A percentile compares a stretch with the other conserved stretches of the same genome.
Conservation (phyloP, 2,888 invertebrate genomes). For the Parthenolecanium corni region DNA sequence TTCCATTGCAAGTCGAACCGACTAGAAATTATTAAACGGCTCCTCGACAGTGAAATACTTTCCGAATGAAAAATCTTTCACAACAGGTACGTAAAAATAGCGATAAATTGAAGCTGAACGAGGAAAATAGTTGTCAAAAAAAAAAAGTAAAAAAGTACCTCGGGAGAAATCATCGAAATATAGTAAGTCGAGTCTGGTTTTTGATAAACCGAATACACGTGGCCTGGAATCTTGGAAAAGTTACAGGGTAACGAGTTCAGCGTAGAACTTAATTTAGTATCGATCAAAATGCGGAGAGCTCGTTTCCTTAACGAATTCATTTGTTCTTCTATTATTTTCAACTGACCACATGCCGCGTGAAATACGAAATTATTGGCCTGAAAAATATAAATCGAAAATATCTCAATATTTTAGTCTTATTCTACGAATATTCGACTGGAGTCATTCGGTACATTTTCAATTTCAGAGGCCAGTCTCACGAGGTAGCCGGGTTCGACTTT, state of each 20-base stretch:
- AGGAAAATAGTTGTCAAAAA: too few species aligned
- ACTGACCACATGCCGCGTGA: background rate
- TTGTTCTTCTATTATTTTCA: conserved; percentile 13
- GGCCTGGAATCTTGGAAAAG: conserved; percentile 1
- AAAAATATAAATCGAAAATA: background rate
- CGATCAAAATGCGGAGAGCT: background rate
- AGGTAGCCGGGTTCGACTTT: conserved; percentile 13
- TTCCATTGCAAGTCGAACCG: too few species aligned
- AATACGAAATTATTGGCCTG: conserved; percentile 14
- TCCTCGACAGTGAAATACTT: too few species aligned
- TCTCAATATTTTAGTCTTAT: too few species aligned
- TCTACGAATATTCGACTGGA: too few species aligned
- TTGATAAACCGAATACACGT: conserved; percentile 1
- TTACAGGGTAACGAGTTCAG: conserved; percentile 9
- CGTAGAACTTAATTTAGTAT: background rate
- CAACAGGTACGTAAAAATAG: too few species aligned
- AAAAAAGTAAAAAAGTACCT: background rate
- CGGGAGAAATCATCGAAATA: conserved; percentile 7
- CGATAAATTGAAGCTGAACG: too few species aligned
- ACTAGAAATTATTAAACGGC: too few species aligned
- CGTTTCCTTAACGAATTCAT: background rate
- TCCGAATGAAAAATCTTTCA: too few species aligned
- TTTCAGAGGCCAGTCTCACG: conserved; percentile 1
- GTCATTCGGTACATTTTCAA: conserved; percentile 10
- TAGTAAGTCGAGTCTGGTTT: conserved; percentile 6